Conservation (phyloP, 2,888 invertebrate species). For the Platycheirus rosarum region DNA sequence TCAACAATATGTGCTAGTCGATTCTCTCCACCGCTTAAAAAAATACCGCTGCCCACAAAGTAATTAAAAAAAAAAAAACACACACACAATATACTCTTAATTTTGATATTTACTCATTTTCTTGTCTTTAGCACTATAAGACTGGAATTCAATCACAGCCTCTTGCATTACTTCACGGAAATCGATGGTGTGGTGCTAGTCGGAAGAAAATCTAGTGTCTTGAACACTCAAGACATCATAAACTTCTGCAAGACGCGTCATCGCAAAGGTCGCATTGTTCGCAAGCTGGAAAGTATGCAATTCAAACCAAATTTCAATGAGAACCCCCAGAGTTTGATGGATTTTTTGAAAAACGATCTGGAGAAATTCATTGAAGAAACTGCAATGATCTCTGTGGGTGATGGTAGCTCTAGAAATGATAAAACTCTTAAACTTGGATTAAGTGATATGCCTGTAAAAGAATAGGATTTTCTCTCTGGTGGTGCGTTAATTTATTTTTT, state of each 20-base stretch:
- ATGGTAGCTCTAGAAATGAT: constrained; percentile 48
- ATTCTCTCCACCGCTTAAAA: constrained; percentile 89
- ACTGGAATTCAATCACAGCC: constrained; percentile 92
- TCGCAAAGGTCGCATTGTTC: constrained; percentile 79
- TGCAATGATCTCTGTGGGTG: constrained; percentile 60
- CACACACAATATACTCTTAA: constrained; percentile 14
- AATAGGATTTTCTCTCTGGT: too few relatives aligned
- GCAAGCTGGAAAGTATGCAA: constrained; percentile 80
- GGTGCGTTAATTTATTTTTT: not conserved
- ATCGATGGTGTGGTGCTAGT: constrained; percentile 92
- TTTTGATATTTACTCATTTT: constrained; percentile 54
- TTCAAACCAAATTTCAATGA: constrained; percentile 79
- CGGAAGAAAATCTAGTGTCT: constrained; percentile 84
- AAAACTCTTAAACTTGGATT: constrained; percentile 73
- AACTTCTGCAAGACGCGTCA: constrained; percentile 76
- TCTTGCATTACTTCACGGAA: constrained; percentile 93
- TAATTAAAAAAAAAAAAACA: constrained; percentile 79
- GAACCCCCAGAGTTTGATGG: constrained; percentile 78
- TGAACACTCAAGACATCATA: constrained; percentile 76
- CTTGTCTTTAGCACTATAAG: constrained; percentile 88
- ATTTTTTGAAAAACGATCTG: constrained; percentile 81
- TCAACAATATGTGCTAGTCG: constrained; percentile 87
- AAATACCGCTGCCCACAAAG: constrained; percentile 85
- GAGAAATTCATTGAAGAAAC: constrained; percentile 79
- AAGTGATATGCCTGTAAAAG: constrained; percentile 82